Evolutionary conservation across 2,888 invertebrate species (phyloP).

Genomic region (Polydrusus tereticollis): DNA sequence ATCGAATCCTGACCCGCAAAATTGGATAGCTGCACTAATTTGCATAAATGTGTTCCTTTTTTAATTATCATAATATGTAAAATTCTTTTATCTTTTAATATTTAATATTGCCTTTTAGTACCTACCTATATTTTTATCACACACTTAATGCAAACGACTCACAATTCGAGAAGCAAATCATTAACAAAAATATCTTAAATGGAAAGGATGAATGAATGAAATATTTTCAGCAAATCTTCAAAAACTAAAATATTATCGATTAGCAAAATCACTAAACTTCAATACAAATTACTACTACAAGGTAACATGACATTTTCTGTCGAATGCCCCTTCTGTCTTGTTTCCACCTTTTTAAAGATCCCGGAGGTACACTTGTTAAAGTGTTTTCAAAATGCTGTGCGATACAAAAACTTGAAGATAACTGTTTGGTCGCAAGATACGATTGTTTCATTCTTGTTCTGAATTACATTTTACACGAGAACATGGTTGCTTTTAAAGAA

Average conservation of each 20-base stretch:
- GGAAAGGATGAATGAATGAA: no score
- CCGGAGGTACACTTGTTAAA: constrained; percentile 29
- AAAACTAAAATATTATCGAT: background rate
- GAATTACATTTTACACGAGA: constrained; percentile 33
- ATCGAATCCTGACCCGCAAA: no score
- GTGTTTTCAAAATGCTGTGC: constrained; percentile 23
- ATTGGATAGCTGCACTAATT: no score
- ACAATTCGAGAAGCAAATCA: no score
- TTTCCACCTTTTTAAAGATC: constrained; percentile 20
- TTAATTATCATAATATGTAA: no score
- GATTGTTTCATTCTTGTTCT: constrained; percentile 36
- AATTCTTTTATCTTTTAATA: no score
- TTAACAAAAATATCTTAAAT: no score
- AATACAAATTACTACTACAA: background rate
- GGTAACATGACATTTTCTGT: background rate
- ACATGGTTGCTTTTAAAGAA: constrained; percentile 6
- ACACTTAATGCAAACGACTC: no score
- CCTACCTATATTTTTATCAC: no score
- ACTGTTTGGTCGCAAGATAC: constrained; percentile 28
- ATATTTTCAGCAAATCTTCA: no score
- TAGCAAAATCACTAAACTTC: background rate
- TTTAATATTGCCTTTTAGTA: no score
- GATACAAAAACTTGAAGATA: constrained; percentile 33
- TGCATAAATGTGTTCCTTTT: no score
- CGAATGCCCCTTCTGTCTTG: constrained; percentile 8